These are phyloP conservation scores for Passer domesticus DNA, from an alignment of 2,113 vertebrate genomes.

Conservation along the genomic window DNA sequence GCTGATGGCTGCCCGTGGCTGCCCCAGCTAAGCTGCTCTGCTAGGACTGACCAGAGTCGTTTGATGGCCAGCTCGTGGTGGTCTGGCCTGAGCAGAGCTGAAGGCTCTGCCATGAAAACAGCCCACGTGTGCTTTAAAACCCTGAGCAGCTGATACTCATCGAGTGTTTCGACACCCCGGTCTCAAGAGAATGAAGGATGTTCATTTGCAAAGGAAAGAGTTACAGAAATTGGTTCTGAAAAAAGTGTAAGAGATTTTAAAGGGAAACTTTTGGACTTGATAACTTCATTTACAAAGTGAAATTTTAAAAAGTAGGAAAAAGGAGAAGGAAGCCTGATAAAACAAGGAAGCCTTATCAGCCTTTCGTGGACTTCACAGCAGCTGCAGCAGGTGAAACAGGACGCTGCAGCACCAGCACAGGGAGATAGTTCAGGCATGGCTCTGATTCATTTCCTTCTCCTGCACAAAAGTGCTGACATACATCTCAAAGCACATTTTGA, in stretches of 20 bases:
- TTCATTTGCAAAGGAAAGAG: background rate
- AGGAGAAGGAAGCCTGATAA: background rate
- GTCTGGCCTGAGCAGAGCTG: background rate
- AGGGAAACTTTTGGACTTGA: background rate
- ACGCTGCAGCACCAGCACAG: background rate
- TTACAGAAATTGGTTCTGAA: background rate
- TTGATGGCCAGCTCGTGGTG: background rate
- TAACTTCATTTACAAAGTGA: background rate
- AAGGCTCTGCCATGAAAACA: background rate
- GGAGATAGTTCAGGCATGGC: background rate
- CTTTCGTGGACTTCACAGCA: background rate
- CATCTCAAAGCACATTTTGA: conserved; percentile 9
- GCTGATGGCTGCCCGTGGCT: background rate
- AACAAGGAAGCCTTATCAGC: background rate
- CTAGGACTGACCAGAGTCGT: background rate
- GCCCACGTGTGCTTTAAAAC: background rate
- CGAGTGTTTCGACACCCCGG: fast-evolving
- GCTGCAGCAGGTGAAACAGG: background rate
- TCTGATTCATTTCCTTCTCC: conserved; percentile 47
- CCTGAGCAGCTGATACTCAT: background rate
- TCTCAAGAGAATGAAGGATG: fast-evolving
- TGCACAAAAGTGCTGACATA: conserved; percentile 55
- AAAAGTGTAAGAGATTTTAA: background rate
- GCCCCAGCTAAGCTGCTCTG: background rate
- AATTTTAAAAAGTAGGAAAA: background rate